phyloP scores from a whole-genome alignment of 2,888 invertebrate genomes.

The Acronicta psi region DNA sequence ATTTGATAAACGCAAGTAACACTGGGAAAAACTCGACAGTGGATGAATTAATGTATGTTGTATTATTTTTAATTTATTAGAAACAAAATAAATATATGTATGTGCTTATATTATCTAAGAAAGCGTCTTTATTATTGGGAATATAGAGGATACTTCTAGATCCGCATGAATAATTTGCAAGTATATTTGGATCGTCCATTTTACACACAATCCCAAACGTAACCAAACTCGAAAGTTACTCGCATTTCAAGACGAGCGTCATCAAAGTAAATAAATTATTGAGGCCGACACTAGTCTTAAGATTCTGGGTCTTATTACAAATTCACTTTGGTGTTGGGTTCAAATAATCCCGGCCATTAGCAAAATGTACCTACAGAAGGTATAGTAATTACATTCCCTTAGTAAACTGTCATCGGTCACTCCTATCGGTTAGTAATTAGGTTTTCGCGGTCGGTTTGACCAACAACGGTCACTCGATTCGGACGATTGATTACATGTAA shows the following conservation, averaged over 20 bases:
- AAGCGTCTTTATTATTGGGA: too few relatives aligned
- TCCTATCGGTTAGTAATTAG: conserved; percentile 71
- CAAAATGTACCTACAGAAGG: conserved; percentile 63
- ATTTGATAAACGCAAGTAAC: too few relatives aligned
- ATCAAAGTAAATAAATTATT: conserved; percentile 78
- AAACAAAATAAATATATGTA: too few relatives aligned
- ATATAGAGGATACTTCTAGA: background rate
- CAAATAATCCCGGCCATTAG: conserved; percentile 79
- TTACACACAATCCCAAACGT: conserved; percentile 55
- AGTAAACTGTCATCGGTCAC: conserved; percentile 78
- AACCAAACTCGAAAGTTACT: conserved; percentile 58
- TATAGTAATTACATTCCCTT: conserved; percentile 80
- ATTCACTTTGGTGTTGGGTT: conserved; percentile 78
- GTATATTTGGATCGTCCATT: conserved; percentile 46
- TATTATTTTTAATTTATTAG: too few relatives aligned
- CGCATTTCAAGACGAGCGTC: conserved; percentile 60
- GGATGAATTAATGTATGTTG: too few relatives aligned
- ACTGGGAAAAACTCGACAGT: too few relatives aligned
- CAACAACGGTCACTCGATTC: conserved; percentile 69
- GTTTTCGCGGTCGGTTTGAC: conserved; percentile 74
- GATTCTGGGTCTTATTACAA: conserved; percentile 77
- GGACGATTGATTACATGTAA: conserved; percentile 75
- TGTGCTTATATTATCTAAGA: too few relatives aligned
- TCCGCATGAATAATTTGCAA: conserved; percentile 34
- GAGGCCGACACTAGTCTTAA: conserved; percentile 72